A percentile compares a stretch with the other conserved stretches of the same genome.
Evolutionary conservation across 2,888 invertebrate species (phyloP).

Genomic region (Clunio marinus): DNA sequence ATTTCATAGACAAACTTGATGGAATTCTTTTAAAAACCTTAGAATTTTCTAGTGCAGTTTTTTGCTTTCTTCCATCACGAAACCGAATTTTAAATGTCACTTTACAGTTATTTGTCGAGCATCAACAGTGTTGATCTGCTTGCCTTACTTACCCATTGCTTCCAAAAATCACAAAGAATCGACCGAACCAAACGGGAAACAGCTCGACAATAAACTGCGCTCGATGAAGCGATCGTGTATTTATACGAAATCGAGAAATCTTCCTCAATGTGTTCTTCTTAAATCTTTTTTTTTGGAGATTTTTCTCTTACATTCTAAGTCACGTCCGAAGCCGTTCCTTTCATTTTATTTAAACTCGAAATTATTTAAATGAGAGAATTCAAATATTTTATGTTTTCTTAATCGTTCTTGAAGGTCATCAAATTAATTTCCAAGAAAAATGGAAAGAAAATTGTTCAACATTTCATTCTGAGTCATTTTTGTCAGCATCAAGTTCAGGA

Average conservation of each 20-base stretch:
- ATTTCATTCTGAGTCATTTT: too few relatives aligned
- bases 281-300: not conserved
- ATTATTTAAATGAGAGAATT: too few relatives aligned
- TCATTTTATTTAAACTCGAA: not conserved
- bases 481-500: too few relatives aligned
- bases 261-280: not conserved
- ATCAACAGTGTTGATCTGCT: not conserved
- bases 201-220: slow-evolving; percentile 1
- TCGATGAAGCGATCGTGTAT: not conserved
- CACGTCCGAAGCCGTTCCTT: not conserved
- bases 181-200: slow-evolving; percentile 20
- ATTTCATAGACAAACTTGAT: too few relatives aligned
- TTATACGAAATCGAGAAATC: slow-evolving; percentile 12
- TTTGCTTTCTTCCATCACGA: not conserved
- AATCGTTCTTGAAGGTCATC: too few relatives aligned
- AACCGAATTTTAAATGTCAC: not conserved
- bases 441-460: too few relatives aligned
- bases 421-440: too few relatives aligned
- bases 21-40: too few relatives aligned
- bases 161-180: not conserved
- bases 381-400: too few relatives aligned
- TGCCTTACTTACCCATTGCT: slow-evolving; percentile 15
- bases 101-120: slow-evolving; percentile 9
- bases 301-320: too few relatives aligned
- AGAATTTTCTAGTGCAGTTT: too few relatives aligned